Base-by-base conservation (phyloP, 2,113 vertebrate genomes). In the Nycticryphes semicollaris region DNA sequence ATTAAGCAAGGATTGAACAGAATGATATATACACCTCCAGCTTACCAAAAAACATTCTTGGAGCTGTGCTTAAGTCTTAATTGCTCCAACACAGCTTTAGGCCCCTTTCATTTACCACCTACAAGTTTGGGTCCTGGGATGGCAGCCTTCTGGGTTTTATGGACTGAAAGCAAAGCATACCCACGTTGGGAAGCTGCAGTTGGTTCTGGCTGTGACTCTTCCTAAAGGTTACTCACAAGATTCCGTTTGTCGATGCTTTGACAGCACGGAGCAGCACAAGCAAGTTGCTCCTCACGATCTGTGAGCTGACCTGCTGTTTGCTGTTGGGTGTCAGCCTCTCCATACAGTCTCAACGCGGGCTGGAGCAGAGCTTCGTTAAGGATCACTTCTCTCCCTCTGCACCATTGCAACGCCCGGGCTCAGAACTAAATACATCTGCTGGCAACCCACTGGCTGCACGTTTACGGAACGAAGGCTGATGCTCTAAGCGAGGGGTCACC, bases 401-500 rank as follows among this genome's bases (percentile, higher is more conserved):
- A 50, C 41, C 59, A 14, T 17, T 23, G 2, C 78, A 73, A 17
- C 0, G 19, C 8, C 54, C 41, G 57, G 54, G 67, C 90, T 89
- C 35, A 15, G 73, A 87, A 53, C 53, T 31, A 81, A 75, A 27
- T 33, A 45, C 72, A 64, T 78, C 79, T 95, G 64, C 79, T 95
- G 90, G 92, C 87, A 96, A 35, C 11, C 48, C 74, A 69, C 30
- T 1, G 62, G n/a, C 77, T 89, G 67, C 2, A 0, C 0, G 8
- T 35, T 75, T 33, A 56, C 22, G 53, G 63, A 84, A 68, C 0
- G 14, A 39, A 80, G 73, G 77, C 72, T 80, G 90, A 57, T 76
- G 77, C 89, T 94, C 45, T 82, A 84, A 96, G 95, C 2, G 1
- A 84, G 37, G 62, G 84, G 74, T 94, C 84, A 95, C 48, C 96